phyloP scores from a whole-genome alignment of 30 jellyfish, hydroid and myxozoan species.

The Sanderia malayensis region DNA sequence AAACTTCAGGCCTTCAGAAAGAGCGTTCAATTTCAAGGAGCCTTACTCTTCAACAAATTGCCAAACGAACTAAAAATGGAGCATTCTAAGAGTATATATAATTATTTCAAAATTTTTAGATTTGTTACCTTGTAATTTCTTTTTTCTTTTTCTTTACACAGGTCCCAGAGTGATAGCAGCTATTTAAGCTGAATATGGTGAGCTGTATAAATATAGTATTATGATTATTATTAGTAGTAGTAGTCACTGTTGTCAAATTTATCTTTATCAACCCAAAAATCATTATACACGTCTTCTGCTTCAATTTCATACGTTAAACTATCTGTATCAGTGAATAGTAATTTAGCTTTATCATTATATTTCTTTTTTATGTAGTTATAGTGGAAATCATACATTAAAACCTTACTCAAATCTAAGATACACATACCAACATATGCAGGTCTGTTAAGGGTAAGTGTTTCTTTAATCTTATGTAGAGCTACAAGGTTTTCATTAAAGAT shows the following conservation, averaged over 20 bases:
- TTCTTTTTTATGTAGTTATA: constrained; percentile 50
- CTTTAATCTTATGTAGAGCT: constrained; percentile 47
- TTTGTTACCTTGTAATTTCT: not conserved
- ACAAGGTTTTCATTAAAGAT: constrained; percentile 40
- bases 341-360: constrained; percentile 30
- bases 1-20: not conserved
- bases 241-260: constrained; percentile 44
- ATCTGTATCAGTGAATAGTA: constrained; percentile 74
- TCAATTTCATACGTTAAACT: constrained; percentile 48
- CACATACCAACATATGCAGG: constrained; percentile 66
- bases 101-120: too few relatives aligned
- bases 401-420: constrained; percentile 60
- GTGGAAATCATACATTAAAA: constrained; percentile 65
- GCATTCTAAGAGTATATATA: too few relatives aligned
- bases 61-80: constrained; percentile 8
- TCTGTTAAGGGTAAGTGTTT: constrained; percentile 22
- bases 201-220: constrained; percentile 1
- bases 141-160: not conserved
- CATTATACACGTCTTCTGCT: constrained; percentile 58
- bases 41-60: constrained; percentile 3
- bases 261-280: constrained; percentile 15
- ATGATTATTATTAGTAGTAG: too few relatives aligned
- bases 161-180: constrained; percentile 8
- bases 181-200: not conserved
- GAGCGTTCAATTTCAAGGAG: constrained; percentile 4